Evolutionary conservation across 2,113 vertebrate genomes (phyloP), one percentile per base, ranked within the genome.

Genomic region (Neolamprologus cancellatus): DNA sequence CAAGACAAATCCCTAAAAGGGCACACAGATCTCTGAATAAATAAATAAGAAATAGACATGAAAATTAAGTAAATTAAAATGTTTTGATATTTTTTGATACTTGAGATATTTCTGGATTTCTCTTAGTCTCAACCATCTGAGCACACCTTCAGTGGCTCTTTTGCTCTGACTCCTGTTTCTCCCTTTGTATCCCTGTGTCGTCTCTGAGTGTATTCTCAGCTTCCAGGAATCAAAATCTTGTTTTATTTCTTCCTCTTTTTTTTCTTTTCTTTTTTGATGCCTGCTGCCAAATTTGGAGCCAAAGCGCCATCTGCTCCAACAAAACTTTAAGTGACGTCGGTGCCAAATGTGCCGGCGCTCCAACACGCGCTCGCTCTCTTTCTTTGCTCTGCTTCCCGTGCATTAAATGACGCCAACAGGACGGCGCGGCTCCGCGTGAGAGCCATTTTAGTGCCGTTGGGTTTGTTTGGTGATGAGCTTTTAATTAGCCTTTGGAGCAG

Each of bases 281-380:
- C 61, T 20, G 50, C 81, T 48, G 87, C 76, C 71, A 52, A 32
- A 48, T 71, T 54, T 20, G 4, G 76, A 92, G 92, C 86, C 84
- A 88, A 89, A 79, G 82, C 79, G 7, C 94, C 94, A 94, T 95
- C 92, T 94, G 93, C 83, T 89, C 78, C 79, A 34, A 79, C 50
- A 30, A 79, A 93, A 91, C 46, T 78, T 87, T 23, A 81, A 61
- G 48, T 23, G 32, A 84, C 23, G 11, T 12, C 2, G 28, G n/a
- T 48, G 94, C 91, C 93, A 94, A 93, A 82, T 32, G 79, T 25
- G 69, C 53, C 41, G 8, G 12, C 3, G 11, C 54, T 34, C 14
- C 20, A 17, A 28, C 32, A 4, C 54, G 4, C 6, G 53, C 71
- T 1, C 32, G 6, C 59, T 11, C 59, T 28, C 55, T 84, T 28